Evolutionary conservation across 1,140 invertebrate genomes (phyloP).

Genomic region (Diabrotica undecimpunctata): DNA sequence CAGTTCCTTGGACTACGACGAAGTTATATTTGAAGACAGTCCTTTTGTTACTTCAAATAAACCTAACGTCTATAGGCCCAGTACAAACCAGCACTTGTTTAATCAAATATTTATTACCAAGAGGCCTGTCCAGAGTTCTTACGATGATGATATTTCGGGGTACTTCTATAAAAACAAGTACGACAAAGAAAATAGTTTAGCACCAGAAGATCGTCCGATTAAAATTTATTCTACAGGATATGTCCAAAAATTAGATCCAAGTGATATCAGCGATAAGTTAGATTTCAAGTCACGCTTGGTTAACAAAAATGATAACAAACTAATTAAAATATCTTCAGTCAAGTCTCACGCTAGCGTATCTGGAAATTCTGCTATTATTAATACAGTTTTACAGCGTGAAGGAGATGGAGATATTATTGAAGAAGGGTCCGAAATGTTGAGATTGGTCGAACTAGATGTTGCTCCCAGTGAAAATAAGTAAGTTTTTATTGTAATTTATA

Average conservation of each 20-base stretch:
- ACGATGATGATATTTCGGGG: conserved; percentile 11
- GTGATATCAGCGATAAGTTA: conserved; percentile 49
- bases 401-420: conserved; percentile 24
- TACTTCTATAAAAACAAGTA: conserved; percentile 11
- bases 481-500: conserved; percentile 21
- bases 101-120: conserved; percentile 1
- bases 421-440: conserved; percentile 33
- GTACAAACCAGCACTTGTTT: conserved; percentile 19
- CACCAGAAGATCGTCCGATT: neutral
- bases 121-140: conserved; percentile 13
- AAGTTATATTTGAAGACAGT: conserved; percentile 35
- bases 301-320: conserved; percentile 30
- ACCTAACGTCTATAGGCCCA: conserved; percentile 29
- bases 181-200: neutral
- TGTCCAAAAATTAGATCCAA: conserved; percentile 21
- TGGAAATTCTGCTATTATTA: conserved; percentile 35
- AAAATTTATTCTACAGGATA: conserved; percentile 21
- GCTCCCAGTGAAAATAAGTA: conserved; percentile 56
- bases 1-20: neutral
- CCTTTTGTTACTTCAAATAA: conserved; percentile 31
- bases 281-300: conserved; percentile 50
- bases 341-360: conserved; percentile 36
- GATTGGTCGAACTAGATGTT: conserved; percentile 51
- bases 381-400: conserved; percentile 27
- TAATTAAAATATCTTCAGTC: conserved; percentile 41